A percentile compares a stretch with the other conserved stretches of the same genome.
phyloP scores from a whole-genome alignment of 2,113 vertebrate species.

The Dicaeum eximium region DNA sequence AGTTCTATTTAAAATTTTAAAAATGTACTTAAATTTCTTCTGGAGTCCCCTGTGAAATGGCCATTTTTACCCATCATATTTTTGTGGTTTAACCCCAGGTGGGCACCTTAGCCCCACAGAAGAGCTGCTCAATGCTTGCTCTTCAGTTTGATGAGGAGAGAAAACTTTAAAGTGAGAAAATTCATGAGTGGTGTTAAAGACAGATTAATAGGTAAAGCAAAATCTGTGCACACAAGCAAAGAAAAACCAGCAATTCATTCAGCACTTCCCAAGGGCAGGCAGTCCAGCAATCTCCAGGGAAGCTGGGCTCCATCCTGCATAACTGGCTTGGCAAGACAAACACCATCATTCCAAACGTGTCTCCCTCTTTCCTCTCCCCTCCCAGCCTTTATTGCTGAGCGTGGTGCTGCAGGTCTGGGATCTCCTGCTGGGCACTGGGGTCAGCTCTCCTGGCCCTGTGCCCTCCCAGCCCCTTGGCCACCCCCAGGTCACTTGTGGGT shows the following conservation, averaged over 20 bases:
- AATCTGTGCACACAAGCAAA: neutral
- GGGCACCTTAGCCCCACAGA: neutral
- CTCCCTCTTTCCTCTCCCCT: neutral
- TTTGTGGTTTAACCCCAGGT: neutral
- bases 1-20: neutral
- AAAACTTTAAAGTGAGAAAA: neutral
- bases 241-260: neutral
- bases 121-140: rapidly evolving
- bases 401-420: rapidly evolving
- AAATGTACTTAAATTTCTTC: neutral
- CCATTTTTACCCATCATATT: neutral
- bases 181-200: rapidly evolving
- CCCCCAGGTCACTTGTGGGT: rapidly evolving
- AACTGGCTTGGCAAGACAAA: neutral
- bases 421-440: neutral
- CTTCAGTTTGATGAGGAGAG: neutral
- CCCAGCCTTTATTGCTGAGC: neutral
- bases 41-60: neutral
- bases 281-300: neutral
- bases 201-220: neutral
- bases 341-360: rapidly evolving
- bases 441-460: neutral
- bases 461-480: neutral
- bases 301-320: rapidly evolving
- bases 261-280: neutral